phyloP scores from a whole-genome alignment of 2,797 vertebrate species.

The Typhlichthys subterraneus region DNA sequence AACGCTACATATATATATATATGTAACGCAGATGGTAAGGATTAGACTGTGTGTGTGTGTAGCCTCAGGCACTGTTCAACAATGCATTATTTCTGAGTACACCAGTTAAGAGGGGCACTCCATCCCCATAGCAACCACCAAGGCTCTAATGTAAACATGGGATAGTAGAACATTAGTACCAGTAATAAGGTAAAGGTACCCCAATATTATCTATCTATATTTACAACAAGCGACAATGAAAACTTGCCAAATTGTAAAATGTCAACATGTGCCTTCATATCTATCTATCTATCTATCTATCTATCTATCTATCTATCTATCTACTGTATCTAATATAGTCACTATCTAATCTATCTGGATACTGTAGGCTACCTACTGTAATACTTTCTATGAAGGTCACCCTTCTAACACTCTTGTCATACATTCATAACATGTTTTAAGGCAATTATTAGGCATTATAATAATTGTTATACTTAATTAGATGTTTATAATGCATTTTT shows the following conservation, averaged over 20 bases:
- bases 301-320: too few relatives aligned
- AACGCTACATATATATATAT: too few relatives aligned
- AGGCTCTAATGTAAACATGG: constrained; percentile 73
- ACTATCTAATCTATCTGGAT: too few relatives aligned
- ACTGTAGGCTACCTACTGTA: neutral
- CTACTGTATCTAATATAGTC: too few relatives aligned
- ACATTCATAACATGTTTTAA: too few relatives aligned
- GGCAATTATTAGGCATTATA: too few relatives aligned
- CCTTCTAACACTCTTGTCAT: too few relatives aligned
- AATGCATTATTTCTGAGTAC: constrained; percentile 83
- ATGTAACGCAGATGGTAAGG: constrained; percentile 73
- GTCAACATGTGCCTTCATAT: neutral
- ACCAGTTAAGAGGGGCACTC: constrained; percentile 80
- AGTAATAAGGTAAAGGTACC: constrained; percentile 50
- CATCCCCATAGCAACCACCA: constrained; percentile 74
- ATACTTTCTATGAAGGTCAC: too few relatives aligned
- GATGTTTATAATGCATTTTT: too few relatives aligned
- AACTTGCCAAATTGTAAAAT: constrained; percentile 7
- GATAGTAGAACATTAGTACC: constrained; percentile 64
- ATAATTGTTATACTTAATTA: too few relatives aligned
- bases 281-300: neutral
- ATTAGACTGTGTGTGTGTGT: constrained; percentile 57
- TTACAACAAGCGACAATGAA: constrained; percentile 27
- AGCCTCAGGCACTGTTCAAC: constrained; percentile 79
- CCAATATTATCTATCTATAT: constrained; percentile 15